A percentile compares a stretch with the other conserved stretches of the same genome.
phyloP scores from a whole-genome alignment of 2,888 invertebrate genomes.

The Orgyia antiqua region DNA sequence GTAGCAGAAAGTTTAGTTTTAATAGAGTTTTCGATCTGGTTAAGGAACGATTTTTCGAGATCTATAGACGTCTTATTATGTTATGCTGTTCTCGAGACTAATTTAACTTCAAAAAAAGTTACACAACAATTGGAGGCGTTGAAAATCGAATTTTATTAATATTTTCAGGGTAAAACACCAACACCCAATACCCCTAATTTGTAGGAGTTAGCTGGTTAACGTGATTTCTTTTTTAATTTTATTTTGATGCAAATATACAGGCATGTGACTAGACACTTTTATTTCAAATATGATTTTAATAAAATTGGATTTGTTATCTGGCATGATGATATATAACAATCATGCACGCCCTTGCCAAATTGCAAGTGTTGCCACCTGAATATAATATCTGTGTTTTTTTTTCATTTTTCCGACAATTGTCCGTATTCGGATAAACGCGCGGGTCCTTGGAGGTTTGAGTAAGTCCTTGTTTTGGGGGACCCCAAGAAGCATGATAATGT shows the following conservation, averaged over 20 bases:
- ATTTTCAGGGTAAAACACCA: conserved; percentile 23
- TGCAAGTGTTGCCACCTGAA: conserved; percentile 33
- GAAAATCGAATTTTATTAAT: too few species aligned
- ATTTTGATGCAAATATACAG: conserved; percentile 26
- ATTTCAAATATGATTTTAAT: conserved; percentile 6
- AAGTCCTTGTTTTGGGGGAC: conserved; percentile 48
- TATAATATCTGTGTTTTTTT: conserved; percentile 71
- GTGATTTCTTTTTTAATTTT: conserved; percentile 28
- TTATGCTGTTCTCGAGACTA: too few species aligned
- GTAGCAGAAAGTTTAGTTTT: too few species aligned
- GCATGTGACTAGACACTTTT: conserved; percentile 29
- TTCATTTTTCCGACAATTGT: conserved; percentile 61
- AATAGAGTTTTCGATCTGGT: too few species aligned
- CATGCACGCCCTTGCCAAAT: conserved; percentile 24
- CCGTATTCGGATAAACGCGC: conserved; percentile 72
- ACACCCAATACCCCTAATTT: conserved; percentile 40
- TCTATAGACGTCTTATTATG: too few species aligned
- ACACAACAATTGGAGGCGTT: too few species aligned
- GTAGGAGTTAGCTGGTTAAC: conserved; percentile 43
- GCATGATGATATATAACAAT: conserved; percentile 25
- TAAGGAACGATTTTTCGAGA: too few species aligned
- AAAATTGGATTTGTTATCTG: conserved; percentile 16
- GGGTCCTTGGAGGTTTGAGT: conserved; percentile 74
- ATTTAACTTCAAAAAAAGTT: too few species aligned
- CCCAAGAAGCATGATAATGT: conserved; percentile 40